Conservation (phyloP, 2,113 vertebrate species). For the Cromileptes altivelis region DNA sequence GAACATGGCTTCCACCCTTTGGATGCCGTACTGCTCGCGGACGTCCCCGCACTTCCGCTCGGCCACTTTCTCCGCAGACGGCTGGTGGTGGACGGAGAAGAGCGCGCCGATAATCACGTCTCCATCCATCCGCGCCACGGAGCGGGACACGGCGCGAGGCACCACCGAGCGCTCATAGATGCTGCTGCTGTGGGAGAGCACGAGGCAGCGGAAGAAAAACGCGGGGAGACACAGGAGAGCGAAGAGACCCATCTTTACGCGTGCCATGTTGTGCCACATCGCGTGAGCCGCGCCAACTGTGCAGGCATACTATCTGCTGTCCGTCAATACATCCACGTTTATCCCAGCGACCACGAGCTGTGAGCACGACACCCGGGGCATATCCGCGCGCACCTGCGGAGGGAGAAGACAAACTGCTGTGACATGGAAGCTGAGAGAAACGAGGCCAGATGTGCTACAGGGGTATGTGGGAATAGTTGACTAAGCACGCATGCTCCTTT, state of each 20-base stretch:
- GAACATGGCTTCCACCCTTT: constrained; percentile 99
- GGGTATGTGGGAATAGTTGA: constrained; percentile 37
- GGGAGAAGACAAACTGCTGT: constrained; percentile 33
- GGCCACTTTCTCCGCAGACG: constrained; percentile 95
- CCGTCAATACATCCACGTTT: constrained; percentile 66
- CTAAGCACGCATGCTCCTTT: constrained; percentile 55
- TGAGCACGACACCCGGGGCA: constrained; percentile 55
- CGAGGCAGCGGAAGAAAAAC: constrained; percentile 71
- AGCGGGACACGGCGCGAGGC: constrained; percentile 87
- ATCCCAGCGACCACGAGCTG: constrained; percentile 70
- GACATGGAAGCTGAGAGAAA: constrained; percentile 17
- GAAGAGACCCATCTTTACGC: constrained; percentile 89
- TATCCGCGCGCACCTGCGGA: constrained; percentile 72
- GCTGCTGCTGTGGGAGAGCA: constrained; percentile 73
- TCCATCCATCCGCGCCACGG: constrained; percentile 96
- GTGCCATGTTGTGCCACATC: constrained; percentile 81
- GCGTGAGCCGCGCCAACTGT: constrained; percentile 68
- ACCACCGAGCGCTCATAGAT: constrained; percentile 82
- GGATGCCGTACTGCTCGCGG: constrained; percentile 98
- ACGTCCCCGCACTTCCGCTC: constrained; percentile 98
- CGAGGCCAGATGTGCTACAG: constrained; percentile 38
- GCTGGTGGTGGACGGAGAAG: constrained; percentile 98
- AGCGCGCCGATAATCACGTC: constrained; percentile 99
- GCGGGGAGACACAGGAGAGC: constrained; percentile 86
- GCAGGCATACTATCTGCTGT: constrained; percentile 77